phyloP scores from a whole-genome alignment of 2,797 vertebrate species.

The Acridotheres tristis region DNA sequence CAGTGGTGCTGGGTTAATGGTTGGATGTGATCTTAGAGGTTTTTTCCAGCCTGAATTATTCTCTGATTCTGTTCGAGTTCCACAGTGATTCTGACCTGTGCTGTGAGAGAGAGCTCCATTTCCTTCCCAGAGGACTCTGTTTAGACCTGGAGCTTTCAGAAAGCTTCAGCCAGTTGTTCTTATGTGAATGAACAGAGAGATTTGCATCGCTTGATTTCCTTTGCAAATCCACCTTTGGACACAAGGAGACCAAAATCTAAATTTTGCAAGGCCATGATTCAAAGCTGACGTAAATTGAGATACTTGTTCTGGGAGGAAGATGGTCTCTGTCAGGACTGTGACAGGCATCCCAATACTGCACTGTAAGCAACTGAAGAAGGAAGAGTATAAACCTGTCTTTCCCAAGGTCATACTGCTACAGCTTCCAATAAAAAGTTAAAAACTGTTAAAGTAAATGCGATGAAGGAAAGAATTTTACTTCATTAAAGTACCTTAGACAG shows the following conservation, averaged over 20 bases:
- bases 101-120: background rate
- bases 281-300: background rate
- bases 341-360: background rate
- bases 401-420: background rate
- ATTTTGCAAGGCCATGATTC: background rate
- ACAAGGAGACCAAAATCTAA: background rate
- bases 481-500: background rate
- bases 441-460: background rate
- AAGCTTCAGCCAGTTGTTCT: background rate
- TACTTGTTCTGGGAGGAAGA: background rate
- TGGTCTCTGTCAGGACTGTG: background rate
- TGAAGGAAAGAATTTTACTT: background rate
- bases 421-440: background rate
- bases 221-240: background rate
- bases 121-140: background rate
- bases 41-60: background rate
- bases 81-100: background rate
- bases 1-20: background rate
- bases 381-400: background rate
- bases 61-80: background rate
- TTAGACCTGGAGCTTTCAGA: background rate
- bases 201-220: background rate
- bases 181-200: background rate
- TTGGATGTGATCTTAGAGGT: background rate
- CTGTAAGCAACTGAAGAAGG: background rate